Evolutionary conservation across 2,797 vertebrate genomes (phyloP).

Genomic region (Paramormyrops hopkinsi): DNA sequence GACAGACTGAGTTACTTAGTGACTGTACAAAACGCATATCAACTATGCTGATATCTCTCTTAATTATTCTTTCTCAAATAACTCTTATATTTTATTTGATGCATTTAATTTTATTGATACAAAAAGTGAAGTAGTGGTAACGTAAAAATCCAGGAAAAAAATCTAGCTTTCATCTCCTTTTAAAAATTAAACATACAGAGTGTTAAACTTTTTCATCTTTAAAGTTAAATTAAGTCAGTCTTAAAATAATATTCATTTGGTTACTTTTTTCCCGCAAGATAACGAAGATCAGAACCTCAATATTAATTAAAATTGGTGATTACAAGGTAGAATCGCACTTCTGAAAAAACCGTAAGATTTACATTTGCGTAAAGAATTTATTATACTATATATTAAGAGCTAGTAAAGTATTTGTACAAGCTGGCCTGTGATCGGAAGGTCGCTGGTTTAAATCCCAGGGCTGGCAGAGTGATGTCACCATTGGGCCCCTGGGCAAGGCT

Average conservation of each 20-base stretch:
- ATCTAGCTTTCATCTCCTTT: not conserved
- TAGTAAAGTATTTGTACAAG: not conserved
- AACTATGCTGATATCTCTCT: not conserved
- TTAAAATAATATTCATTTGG: not conserved
- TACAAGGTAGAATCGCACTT: not conserved
- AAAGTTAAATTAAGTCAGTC: not conserved
- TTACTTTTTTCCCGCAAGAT: not conserved
- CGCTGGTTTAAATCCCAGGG: not conserved
- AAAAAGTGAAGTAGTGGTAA: not conserved
- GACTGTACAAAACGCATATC: not conserved
- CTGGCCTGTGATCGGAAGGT: not conserved
- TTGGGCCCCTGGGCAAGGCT: not conserved
- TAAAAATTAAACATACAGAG: not conserved
- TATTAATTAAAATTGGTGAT: not conserved
- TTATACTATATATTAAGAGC: not conserved
- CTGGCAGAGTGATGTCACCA: not conserved
- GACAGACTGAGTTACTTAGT: not conserved
- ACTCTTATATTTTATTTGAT: not conserved
- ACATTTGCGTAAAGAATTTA: not conserved
- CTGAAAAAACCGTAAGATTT: not conserved
- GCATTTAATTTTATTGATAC: not conserved
- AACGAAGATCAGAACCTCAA: not conserved
- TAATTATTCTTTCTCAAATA: not conserved
- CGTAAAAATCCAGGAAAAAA: not conserved
- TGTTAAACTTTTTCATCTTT: not conserved